Percentiles rank a stretch among this genome's conserved stretches.
Evolutionary conservation across 2,888 invertebrate species (phyloP).

Genomic region (Lapara coniferarum): DNA sequence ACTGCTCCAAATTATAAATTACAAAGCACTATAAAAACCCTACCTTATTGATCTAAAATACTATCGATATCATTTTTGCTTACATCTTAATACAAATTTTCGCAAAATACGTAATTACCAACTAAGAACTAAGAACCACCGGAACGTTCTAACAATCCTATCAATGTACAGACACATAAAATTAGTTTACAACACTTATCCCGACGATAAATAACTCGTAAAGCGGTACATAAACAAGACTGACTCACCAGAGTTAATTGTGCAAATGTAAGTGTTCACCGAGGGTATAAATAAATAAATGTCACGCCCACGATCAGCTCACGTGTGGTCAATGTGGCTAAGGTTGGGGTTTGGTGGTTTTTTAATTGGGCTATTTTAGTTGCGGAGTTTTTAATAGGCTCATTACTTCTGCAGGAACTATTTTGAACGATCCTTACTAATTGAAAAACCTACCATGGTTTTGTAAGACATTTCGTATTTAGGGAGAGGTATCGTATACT

Average conservation of each 20-base stretch:
- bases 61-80: no score
- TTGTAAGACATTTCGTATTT: no score
- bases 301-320: conserved; percentile 52
- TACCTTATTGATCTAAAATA: no score
- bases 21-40: no score
- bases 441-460: no score
- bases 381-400: no score
- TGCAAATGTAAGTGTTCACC: conserved; percentile 25
- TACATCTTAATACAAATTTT: no score
- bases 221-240: conserved; percentile 27
- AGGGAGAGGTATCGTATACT: no score
- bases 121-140: not conserved
- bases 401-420: not conserved
- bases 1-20: no score
- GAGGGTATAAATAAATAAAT: conserved; percentile 49
- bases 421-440: not conserved
- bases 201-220: conserved; percentile 30
- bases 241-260: conserved; percentile 27
- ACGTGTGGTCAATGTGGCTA: conserved; percentile 53
- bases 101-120: no score
- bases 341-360: conserved; percentile 31
- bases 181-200: conserved; percentile 25
- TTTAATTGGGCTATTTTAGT: conserved; percentile 7
- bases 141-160: conserved; percentile 4
- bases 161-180: conserved; percentile 20